Evolutionary conservation across 2,797 vertebrate genomes (phyloP), one percentile per base, ranked within the genome.

Genomic region (Botia kubotai): DNA sequence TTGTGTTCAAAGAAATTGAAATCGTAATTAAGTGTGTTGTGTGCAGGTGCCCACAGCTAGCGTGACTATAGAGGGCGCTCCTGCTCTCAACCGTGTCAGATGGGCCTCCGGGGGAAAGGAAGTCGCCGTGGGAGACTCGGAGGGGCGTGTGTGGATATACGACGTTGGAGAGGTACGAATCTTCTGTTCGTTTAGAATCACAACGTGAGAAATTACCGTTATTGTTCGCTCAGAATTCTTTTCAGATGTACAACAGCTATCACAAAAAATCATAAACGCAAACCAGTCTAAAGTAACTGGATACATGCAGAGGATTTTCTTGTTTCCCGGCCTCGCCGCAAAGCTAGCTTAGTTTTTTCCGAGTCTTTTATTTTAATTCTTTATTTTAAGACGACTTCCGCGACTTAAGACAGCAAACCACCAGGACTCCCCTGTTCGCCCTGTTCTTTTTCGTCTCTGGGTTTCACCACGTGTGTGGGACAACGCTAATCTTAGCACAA

Each of bases 71-170:
- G 97, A 99, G 89, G 98, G 97, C 52, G 94, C 97, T 0, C 97
- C 97, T 0, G 98, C 98, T 71, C 94, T 99, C 58, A 99, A 99
- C 90, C 93, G 97, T 5, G 98, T 99, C 17, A 96, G 95, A 77
- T 99, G 97, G 98, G 96, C 96, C 0, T 95, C 97, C 3, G 95
- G 94, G 67, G 98, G 97, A 70, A 97, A 96, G 89, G 98, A 99
- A 86, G 96, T 99, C 8, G 97, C 98, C 0, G 98, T 99, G 50
- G 98, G 98, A 0, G 98, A 99, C 88, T 98, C 98, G 0, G 98
- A 99, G 87, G 98, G 98, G 17, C 94, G 96, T 6, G 94, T 99
- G 72, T 99, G 98, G 97, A 94, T 99, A 92, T 99, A 99, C 17
- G 97, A 99, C 3, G 96, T 96, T 14, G 97, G 97, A 93, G 98